Base-by-base conservation (phyloP, 2,888 invertebrate genomes). In the Proisotoma minuta region DNA sequence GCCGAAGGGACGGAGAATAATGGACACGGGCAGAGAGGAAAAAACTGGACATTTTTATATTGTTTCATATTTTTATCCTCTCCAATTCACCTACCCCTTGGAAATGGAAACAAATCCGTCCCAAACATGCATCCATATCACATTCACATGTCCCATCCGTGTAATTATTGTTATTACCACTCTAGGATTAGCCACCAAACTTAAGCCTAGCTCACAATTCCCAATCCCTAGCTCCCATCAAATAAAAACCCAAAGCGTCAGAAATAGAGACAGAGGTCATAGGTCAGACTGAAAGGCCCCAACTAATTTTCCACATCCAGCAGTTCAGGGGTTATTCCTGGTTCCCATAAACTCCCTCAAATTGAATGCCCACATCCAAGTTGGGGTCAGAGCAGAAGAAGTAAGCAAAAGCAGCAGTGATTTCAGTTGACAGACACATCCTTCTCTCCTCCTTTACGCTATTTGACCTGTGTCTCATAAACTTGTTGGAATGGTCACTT, bases 391-490 rank as follows among this genome's bases (percentile, higher is more conserved):
- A 12, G 10, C 43, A 43, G 15, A 4, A 20, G 43, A n/a, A 43
- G 15, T 18, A 43, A 43, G 20, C 18, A 43, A 43, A 4, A 20
- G 5, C 20, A n/a, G 10, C 4, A 43, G 43, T 43, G 43, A 43
- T 4, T n/a, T n/a, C n/a, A n/a, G 20, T 15, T 43, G 43, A 43
- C 43, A 43, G 5, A n/a, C 18, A 43, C 43, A 43, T 43, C 43
- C 43, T n/a, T n/a, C n/a, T n/a, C n/a, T n/a, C n/a, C 8, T 34
- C 8, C 34, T 34, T n/a, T 51, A 24, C 26, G 15, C 28, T 27
- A 29, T 27, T 27, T 63, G 63, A 63, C 63, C 63, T 56, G 28
- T 49, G 57, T 50, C 56, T 63, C 63, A 56, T 63, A 63, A 63
- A 59, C 54, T 56, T 60, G 63, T 60, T 56, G 43, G 20, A 43